Conservation (phyloP, 2,797 vertebrate genomes). For the Rhinogobio ventralis region DNA sequence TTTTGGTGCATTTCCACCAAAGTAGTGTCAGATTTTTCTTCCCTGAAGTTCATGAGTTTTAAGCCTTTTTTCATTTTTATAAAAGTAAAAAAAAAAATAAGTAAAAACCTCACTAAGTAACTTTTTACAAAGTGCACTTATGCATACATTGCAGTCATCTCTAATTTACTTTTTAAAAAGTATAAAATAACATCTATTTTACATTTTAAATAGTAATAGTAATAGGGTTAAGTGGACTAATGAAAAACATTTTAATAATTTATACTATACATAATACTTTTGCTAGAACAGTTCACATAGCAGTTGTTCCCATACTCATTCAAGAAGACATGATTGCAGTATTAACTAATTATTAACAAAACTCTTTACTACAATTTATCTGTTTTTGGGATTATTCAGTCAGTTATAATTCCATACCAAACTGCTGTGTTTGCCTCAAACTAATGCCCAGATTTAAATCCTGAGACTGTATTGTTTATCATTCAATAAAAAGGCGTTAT, state of each 20-base stretch:
- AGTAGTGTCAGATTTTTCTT: slow-evolving; percentile 47
- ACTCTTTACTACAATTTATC: slow-evolving; percentile 15
- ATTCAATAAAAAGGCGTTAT: slow-evolving; percentile 47
- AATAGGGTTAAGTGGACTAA: slow-evolving; percentile 34
- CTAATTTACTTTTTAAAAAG: slow-evolving; percentile 15
- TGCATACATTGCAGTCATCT: not conserved
- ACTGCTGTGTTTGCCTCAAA: slow-evolving; percentile 44
- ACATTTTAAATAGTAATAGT: slow-evolving; percentile 34
- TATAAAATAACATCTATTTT: not conserved
- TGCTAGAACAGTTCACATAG: slow-evolving; percentile 12
- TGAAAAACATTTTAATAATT: slow-evolving; percentile 12
- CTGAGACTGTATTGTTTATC: slow-evolving; percentile 42
- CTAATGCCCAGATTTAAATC: slow-evolving; percentile 43
- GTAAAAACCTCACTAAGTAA: slow-evolving; percentile 31
- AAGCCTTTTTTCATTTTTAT: not conserved
- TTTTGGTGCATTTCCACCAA: slow-evolving; percentile 55
- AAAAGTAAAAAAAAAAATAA: not conserved
- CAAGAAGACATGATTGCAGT: slow-evolving; percentile 8
- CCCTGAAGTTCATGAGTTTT: slow-evolving; percentile 24
- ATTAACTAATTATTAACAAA: slow-evolving; percentile 41
- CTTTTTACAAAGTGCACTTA: not conserved
- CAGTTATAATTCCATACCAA: slow-evolving; percentile 25
- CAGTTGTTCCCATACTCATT: slow-evolving; percentile 16
- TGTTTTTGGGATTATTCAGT: slow-evolving; percentile 16
- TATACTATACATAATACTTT: slow-evolving; percentile 22